Percentiles rank a stretch among this genome's conserved stretches.
Evolutionary conservation across 2,888 invertebrate genomes (phyloP).

Genomic region (Candidula unifasciata): DNA sequence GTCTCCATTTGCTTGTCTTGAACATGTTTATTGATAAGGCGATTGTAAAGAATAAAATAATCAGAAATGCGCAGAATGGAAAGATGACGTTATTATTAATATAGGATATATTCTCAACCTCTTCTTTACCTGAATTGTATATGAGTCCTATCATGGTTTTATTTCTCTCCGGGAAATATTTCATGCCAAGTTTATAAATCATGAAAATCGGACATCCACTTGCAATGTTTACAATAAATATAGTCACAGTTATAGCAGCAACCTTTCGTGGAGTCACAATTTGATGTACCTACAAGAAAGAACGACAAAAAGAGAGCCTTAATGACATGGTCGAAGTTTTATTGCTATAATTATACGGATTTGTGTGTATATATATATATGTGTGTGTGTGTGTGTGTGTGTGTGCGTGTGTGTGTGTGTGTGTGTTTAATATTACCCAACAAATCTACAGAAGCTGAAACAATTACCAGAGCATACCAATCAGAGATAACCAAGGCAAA

Average conservation of each 20-base stretch:
- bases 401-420: too few species aligned
- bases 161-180: background rate
- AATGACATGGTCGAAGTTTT: too few species aligned
- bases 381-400: too few species aligned
- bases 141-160: constrained; percentile 2
- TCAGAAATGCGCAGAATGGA: background rate
- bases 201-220: background rate
- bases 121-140: too few species aligned
- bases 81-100: background rate
- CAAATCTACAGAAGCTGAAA: too few species aligned
- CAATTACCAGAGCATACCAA: too few species aligned
- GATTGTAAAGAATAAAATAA: background rate
- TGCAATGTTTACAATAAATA: background rate
- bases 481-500: too few species aligned
- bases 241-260: background rate
- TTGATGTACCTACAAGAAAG: background rate
- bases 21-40: background rate
- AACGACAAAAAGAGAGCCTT: background rate
- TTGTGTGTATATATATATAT: too few species aligned
- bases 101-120: background rate
- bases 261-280: background rate
- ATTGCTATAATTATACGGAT: too few species aligned
- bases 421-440: too few species aligned
- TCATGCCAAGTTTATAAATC: background rate
- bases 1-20: background rate